Percentiles rank a stretch among this genome's conserved stretches.
These are phyloP conservation scores for Epinotia bilunana DNA, from an alignment of 2,888 invertebrate genomes.

Conservation along the genomic window DNA sequence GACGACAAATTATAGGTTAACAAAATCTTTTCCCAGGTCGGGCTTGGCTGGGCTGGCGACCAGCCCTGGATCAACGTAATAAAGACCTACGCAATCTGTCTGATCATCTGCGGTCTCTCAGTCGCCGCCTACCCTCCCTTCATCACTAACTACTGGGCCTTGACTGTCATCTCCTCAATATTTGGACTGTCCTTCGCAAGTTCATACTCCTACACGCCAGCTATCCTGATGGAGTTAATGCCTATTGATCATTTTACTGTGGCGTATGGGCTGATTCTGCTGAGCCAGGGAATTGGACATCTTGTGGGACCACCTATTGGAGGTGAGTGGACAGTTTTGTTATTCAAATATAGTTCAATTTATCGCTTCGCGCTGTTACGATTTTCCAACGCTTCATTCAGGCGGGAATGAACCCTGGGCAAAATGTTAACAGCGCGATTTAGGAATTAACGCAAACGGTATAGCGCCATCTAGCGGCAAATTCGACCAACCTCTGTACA, in stretches of 20 bases:
- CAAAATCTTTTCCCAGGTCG: constrained; percentile 79
- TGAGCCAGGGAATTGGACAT: constrained; percentile 97
- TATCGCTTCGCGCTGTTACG: background rate
- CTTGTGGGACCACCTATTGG: constrained; percentile 96
- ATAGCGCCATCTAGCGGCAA: too few relatives aligned
- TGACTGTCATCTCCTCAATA: constrained; percentile 82
- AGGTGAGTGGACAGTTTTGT: constrained; percentile 78
- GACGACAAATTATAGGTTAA: background rate
- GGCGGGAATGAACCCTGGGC: too few relatives aligned
- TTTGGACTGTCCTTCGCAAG: constrained; percentile 97
- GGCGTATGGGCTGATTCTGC: constrained; percentile 94
- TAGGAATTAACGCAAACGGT: too few relatives aligned
- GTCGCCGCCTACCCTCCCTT: constrained; percentile 85
- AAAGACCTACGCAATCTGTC: constrained; percentile 91
- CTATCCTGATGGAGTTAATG: constrained; percentile 94
- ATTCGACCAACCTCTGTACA: too few relatives aligned
- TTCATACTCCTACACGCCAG: constrained; percentile 95
- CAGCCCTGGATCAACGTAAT: constrained; percentile 92
- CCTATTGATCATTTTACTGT: constrained; percentile 96
- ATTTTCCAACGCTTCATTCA: too few relatives aligned
- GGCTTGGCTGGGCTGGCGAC: constrained; percentile 95
- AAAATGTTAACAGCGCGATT: too few relatives aligned
- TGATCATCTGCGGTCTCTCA: constrained; percentile 87
- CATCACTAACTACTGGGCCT: constrained; percentile 77
- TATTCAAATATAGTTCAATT: background rate